These are phyloP conservation scores for Sapajus apella DNA, from an alignment of 2,113 vertebrate species.

Conservation along the genomic window DNA sequence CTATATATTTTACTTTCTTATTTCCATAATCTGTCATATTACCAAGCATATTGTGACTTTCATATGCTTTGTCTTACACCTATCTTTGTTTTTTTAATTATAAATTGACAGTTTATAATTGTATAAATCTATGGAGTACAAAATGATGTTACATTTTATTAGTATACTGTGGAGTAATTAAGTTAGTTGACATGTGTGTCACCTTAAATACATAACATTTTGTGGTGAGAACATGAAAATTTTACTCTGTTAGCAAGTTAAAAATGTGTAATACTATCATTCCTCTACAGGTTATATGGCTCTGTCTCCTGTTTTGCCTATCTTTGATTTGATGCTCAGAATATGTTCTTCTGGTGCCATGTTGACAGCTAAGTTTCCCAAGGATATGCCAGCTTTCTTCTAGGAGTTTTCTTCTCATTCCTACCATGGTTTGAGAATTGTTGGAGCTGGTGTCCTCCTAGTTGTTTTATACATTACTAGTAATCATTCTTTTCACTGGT, in stretches of 20 bases:
- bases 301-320: not conserved
- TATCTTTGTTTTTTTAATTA: not conserved
- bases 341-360: not conserved
- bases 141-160: not conserved
- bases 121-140: not conserved
- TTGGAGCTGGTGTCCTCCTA: not conserved
- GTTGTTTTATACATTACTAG: not conserved
- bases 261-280: not conserved
- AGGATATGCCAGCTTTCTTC: not conserved
- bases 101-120: not conserved
- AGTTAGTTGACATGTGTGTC: not conserved
- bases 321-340: constrained; percentile 22
- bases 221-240: not conserved
- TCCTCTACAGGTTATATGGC: not conserved
- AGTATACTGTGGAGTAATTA: not conserved
- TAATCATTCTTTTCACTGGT: not conserved
- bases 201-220: not conserved
- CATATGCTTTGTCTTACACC: not conserved
- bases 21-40: not conserved
- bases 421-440: not conserved
- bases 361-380: not conserved
- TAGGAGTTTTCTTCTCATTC: not conserved
- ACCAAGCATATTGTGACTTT: not conserved
- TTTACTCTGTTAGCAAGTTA: not conserved
- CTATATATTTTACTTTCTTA: constrained; percentile 1